Percentiles rank a stretch among this genome's conserved stretches.
These are phyloP conservation scores for Amyelois transitella DNA, from an alignment of 1,140 invertebrate genomes.

Conservation along the genomic window DNA sequence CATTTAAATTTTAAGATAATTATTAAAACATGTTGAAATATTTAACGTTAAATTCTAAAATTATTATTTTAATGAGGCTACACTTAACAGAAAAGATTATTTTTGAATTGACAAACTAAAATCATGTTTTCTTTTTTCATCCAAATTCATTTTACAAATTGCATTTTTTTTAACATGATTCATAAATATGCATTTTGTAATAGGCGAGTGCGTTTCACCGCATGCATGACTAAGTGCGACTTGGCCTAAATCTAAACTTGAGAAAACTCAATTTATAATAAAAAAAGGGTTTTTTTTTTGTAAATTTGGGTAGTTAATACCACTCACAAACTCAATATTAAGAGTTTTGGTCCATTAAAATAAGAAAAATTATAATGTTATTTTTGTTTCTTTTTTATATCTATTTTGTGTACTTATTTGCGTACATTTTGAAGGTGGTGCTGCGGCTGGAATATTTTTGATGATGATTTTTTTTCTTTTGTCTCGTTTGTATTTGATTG, in stretches of 20 bases:
- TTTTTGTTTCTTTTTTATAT: background rate
- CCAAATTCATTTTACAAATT: background rate
- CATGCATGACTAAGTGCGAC: background rate
- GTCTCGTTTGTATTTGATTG: background rate
- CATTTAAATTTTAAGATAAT: background rate
- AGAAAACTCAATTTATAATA: background rate
- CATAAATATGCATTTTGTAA: too few species aligned
- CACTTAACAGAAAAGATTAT: background rate
- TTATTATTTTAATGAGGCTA: conserved; percentile 11
- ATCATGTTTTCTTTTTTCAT: background rate
- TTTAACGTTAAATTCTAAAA: conserved; percentile 14
- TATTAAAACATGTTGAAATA: conserved; percentile 36
- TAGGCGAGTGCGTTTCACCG: too few species aligned
- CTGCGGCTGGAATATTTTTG: background rate
- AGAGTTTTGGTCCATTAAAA: conserved; percentile 13
- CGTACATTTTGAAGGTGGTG: background rate
- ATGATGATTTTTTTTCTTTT: conserved; percentile 3
- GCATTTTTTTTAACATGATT: background rate
- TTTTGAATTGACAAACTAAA: background rate
- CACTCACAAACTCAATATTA: conserved; percentile 5
- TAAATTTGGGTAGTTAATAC: background rate
- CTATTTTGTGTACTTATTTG: background rate
- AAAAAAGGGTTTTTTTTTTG: background rate
- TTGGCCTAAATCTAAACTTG: background rate
- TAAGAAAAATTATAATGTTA: background rate